Evolutionary conservation across 2,888 invertebrate genomes (phyloP).

Genomic region (Himalopsyche tibetana): DNA sequence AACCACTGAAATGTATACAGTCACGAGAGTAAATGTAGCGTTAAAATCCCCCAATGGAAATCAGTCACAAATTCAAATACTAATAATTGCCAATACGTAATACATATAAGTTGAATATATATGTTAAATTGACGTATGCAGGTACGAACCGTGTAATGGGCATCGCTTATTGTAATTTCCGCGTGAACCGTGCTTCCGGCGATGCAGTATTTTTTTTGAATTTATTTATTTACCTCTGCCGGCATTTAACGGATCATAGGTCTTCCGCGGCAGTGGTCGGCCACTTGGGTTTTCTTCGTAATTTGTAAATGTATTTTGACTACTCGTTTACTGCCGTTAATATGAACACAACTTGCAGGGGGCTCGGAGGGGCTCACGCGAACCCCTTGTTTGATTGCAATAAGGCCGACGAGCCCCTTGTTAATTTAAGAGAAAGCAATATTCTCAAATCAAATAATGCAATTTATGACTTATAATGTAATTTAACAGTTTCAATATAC

Average conservation of each 20-base stretch:
- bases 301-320: neutral
- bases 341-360: no score
- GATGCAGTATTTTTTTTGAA: constrained; percentile 28
- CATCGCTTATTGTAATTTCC: constrained; percentile 62
- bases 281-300: neutral
- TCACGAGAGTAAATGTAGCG: constrained; percentile 51
- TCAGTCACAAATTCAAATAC: constrained; percentile 42
- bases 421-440: no score
- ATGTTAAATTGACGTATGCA: constrained; percentile 8
- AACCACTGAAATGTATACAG: neutral
- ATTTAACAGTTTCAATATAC: no score
- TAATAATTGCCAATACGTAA: constrained; percentile 40
- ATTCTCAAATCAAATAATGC: no score
- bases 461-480: no score
- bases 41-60: constrained; percentile 47
- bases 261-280: neutral
- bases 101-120: constrained; percentile 9
- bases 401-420: no score
- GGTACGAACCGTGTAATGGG: constrained; percentile 48
- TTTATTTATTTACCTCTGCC: constrained; percentile 41
- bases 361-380: no score
- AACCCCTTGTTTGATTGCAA: no score
- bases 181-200: constrained; percentile 64
- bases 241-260: constrained; percentile 54
- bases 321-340: no score